These are phyloP conservation scores for Clamator glandarius DNA, from an alignment of 2,797 vertebrate genomes.

Conservation along the genomic window DNA sequence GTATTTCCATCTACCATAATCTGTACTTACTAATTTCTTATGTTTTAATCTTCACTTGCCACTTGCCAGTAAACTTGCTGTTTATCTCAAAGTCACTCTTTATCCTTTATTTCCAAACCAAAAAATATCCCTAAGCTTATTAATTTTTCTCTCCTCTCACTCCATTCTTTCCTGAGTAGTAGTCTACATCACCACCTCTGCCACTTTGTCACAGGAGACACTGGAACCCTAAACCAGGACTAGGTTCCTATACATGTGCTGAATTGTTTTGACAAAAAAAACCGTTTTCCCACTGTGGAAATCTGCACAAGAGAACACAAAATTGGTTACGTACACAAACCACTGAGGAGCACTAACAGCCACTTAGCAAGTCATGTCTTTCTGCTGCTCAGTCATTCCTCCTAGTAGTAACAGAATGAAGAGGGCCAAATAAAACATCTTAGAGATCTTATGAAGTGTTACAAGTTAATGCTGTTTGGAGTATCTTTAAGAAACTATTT, in stretches of 20 bases:
- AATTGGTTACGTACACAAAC: background rate
- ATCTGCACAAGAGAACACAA: background rate
- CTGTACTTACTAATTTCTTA: constrained; percentile 4
- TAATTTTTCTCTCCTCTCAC: background rate
- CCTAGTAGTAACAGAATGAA: background rate
- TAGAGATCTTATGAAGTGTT: background rate
- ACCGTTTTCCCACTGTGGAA: background rate
- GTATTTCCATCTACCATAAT: background rate
- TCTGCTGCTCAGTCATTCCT: background rate
- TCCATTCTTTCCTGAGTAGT: background rate
- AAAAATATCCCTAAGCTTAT: background rate
- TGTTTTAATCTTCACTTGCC: constrained; percentile 8
- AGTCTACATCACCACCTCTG: background rate
- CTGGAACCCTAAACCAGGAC: background rate
- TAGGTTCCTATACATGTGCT: background rate
- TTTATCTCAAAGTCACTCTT: constrained; percentile 2
- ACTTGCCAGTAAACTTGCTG: background rate
- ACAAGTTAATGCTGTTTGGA: rapidly evolving
- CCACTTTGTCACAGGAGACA: background rate
- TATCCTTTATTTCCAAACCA: background rate
- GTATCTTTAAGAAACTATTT: background rate
- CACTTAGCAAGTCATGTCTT: background rate
- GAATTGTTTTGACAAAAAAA: background rate
- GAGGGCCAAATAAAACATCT: background rate
- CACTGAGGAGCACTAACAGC: background rate